Evolutionary conservation across 2,888 invertebrate genomes (phyloP), one percentile per base, ranked within the genome.

Genomic region (Polietes domitor): DNA sequence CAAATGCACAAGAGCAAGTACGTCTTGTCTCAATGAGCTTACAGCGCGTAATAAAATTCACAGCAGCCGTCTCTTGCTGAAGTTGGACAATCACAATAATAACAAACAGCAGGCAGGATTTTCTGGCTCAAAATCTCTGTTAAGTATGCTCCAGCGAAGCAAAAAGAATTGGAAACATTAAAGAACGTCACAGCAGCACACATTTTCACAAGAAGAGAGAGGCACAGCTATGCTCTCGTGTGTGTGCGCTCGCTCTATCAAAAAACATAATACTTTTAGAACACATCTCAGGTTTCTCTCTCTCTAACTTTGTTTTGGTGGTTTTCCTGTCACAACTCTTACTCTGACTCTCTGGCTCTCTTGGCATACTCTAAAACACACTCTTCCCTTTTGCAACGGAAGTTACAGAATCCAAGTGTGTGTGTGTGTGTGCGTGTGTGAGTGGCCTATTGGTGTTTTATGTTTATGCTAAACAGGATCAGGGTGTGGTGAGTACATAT

Each of bases 401-500:
- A 37, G 15, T 61, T 68, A 32, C 21, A 63, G 41, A 47, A 50
- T 55, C 61, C 50, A 28, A 58, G 53, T 50, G 37, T 32, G n/a
- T 55, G 26, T 28, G 15, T 68, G 70, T 21, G 15, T 79, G 74
- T 47, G 9, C 73, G 28, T 55, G 37, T 61, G 15, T 75, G 26
- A 55, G 72, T 81, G 55, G n/a, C n/a, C n/a, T n/a, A n/a, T 73
- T 72, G 79, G 71, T 85, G 73, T 82, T 37, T 50, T 74, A 70
- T 72, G 72, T 77, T 82, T 81, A 80, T 83, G 83, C 75, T 78
- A 86, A 87, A 88, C 88, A 89, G 90, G 88, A 89, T 90, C 89
- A 89, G 90, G 90, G 91, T 91, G 91, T 90, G 90, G 90, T 90
- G 90, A 90, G 87, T 91, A 88, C 85, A 73, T 73, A 55, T 24